Conservation (phyloP, 1,140 invertebrate species). For the Doryteuthis pealeii region DNA sequence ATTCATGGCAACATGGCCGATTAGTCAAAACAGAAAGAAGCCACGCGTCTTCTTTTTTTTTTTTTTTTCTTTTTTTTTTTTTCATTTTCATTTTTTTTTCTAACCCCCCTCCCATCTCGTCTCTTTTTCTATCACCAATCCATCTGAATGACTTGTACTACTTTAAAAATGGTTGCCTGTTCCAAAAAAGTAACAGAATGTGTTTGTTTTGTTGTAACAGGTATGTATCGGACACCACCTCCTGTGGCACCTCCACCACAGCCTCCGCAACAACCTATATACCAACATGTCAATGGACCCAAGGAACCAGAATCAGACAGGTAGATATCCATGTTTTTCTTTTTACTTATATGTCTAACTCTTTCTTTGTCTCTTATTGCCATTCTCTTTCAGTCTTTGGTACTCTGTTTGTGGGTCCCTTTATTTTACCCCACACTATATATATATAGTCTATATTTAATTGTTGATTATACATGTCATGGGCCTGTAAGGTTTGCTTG, state of each 20-base stretch:
- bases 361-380: background rate
- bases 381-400: background rate
- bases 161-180: background rate
- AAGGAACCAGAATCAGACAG: conserved; percentile 16
- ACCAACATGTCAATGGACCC: conserved; percentile 32
- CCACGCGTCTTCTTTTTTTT: too few relatives aligned
- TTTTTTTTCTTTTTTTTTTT: too few relatives aligned
- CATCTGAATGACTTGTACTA: background rate
- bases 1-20: background rate
- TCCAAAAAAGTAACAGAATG: conserved; percentile 6
- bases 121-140: too few relatives aligned
- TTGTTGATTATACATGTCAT: too few relatives aligned
- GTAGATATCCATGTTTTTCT: background rate
- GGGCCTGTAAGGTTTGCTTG: too few relatives aligned
- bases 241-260: conserved; percentile 30
- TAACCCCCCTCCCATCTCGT: too few relatives aligned
- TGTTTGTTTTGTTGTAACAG: conserved; percentile 18
- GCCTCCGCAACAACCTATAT: conserved; percentile 34
- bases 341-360: background rate
- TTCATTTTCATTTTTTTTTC: too few relatives aligned
- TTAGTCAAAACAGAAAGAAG: too few relatives aligned
- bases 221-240: conserved; percentile 31
- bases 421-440: too few relatives aligned
- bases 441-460: too few relatives aligned
- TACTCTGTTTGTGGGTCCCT: too few relatives aligned